Evolutionary conservation across 2,797 vertebrate species (phyloP), one percentile per base, ranked within the genome.

Genomic region (Coregonus ussuriensis): DNA sequence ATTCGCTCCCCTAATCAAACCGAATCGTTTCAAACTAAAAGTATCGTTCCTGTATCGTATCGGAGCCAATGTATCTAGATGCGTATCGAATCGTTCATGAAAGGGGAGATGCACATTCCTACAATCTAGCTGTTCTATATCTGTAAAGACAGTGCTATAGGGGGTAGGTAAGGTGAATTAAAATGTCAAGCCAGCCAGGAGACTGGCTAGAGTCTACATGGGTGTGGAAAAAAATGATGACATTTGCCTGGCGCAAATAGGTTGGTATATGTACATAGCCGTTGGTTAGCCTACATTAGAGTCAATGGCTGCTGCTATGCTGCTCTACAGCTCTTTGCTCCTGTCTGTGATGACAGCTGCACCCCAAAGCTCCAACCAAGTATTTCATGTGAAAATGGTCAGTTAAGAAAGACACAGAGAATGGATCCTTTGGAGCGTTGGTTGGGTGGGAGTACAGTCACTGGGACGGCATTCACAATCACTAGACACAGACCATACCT

Each of bases 381-480:
- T 75, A 69, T 54, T 16, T 66, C 16, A 75, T 68, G 66, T 74
- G 59, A 52, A 84, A 76, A 56, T 2, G 2, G 69, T 77, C 21
- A 72, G 69, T 86, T 41, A 66, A 79, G 18, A 33, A 56, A 4
- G 13, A 16, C 15, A 53, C 7, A 9, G 9, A 21, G 21, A 56
- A 56, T n/a, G 25, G 1, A 21, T 80, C 74, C 83, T 81, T 25
- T 80, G 56, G 56, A 73, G 56, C n/a, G 51, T 2, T 31, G 79
- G 79, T 74, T 53, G 54, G 29, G n/a, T 37, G 65, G 6, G 31
- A 76, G 74, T 78, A 80, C 63, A 66, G 51, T 88, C 82, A 78
- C 79, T 47, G 7, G 73, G 82, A 79, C 80, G 78, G 41, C 41
- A 11, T 47, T 47, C 41, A 9, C 41, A 47, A 47, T 47, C 41